phyloP scores from a whole-genome alignment of 2,888 invertebrate genomes.

The Tillus elongatus region DNA sequence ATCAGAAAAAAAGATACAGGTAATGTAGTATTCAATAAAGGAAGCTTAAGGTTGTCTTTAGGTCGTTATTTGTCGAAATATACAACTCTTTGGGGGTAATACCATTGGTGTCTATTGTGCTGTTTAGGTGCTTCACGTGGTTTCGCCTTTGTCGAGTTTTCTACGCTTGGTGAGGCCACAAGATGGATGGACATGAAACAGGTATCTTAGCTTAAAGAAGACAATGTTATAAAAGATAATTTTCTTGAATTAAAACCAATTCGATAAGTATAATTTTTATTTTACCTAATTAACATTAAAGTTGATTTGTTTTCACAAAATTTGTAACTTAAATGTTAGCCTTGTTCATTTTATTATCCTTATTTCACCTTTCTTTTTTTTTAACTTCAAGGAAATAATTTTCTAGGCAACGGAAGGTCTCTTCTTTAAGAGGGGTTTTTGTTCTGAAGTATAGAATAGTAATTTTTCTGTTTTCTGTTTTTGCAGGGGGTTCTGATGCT shows the following conservation, averaged over 20 bases:
- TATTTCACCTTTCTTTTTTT: too few species aligned
- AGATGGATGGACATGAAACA: conserved; percentile 89
- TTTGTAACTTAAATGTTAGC: too few species aligned
- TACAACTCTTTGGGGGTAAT: conserved; percentile 38
- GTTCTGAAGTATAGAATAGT: conserved; percentile 15
- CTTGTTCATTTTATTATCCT: too few species aligned
- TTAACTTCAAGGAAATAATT: too few species aligned
- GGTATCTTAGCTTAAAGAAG: conserved; percentile 49
- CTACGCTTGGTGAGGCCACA: conserved; percentile 76
- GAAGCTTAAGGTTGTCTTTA: conserved; percentile 31
- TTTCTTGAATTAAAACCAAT: conserved; percentile 17
- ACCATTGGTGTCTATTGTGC: conserved; percentile 41
- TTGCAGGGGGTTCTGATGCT: conserved; percentile 64
- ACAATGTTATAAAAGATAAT: conserved; percentile 22
- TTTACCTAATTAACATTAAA: conserved; percentile 10
- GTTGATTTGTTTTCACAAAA: conserved; percentile 6
- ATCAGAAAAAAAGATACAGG: conserved; percentile 79
- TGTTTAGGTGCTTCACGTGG: conserved; percentile 85
- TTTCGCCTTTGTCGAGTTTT: conserved; percentile 91
- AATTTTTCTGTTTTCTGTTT: conserved; percentile 34
- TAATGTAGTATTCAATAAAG: conserved; percentile 40
- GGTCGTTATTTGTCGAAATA: conserved; percentile 51
- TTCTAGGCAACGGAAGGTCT: conserved; percentile 39
- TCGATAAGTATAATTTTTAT: conserved; percentile 25
- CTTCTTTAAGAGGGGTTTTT: conserved; percentile 40